Conservation (phyloP, 1,140 invertebrate species). For the Papilio aristodemus region DNA sequence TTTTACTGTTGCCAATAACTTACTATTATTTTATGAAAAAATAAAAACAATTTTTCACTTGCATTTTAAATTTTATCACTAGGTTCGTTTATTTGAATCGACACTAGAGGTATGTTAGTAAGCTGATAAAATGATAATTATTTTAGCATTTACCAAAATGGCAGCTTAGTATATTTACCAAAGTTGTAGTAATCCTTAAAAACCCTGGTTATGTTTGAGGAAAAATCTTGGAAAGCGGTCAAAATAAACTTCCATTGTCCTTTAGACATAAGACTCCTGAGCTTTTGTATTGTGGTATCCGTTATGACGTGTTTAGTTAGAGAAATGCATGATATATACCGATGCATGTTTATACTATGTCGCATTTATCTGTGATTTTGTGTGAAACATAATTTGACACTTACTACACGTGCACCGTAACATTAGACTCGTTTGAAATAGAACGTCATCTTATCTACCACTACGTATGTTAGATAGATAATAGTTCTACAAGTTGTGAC, state of each 20-base stretch:
- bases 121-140: conserved; percentile 61
- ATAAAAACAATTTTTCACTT: conserved; percentile 35
- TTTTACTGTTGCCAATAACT: conserved; percentile 39
- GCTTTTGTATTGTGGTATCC: conserved; percentile 32
- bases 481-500: not conserved
- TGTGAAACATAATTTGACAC: too few species aligned
- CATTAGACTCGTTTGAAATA: not conserved
- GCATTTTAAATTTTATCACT: conserved; percentile 40
- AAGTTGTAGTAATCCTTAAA: conserved; percentile 50
- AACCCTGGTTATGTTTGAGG: conserved; percentile 50
- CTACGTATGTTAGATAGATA: too few species aligned
- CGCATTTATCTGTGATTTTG: conserved; percentile 17
- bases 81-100: conserved; percentile 51
- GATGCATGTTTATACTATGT: conserved; percentile 7
- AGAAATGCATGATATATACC: not conserved
- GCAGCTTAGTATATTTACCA: conserved; percentile 66
- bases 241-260: conserved; percentile 38
- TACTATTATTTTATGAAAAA: too few species aligned
- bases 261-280: conserved; percentile 33
- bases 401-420: not conserved
- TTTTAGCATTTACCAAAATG: conserved; percentile 79
- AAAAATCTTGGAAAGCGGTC: conserved; percentile 56
- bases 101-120: conserved; percentile 63
- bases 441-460: not conserved
- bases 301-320: not conserved